Base-by-base conservation (phyloP, 2,113 vertebrate genomes). In the Dendropsophus ebraccatus region DNA sequence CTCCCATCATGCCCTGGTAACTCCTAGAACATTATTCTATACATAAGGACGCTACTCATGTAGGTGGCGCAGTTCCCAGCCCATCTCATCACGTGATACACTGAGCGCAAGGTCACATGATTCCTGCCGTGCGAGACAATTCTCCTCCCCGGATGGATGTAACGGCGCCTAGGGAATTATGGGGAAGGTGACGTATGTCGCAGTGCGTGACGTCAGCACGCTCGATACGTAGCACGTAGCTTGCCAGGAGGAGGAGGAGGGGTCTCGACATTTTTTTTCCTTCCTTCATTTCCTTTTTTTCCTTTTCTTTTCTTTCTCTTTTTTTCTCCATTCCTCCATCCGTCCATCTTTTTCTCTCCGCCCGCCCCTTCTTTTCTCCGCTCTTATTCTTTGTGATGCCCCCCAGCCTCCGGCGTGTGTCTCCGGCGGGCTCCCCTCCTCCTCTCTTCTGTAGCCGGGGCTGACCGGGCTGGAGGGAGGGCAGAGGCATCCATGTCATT, bases 381-480 rank as follows among this genome's bases (percentile, higher is more conserved):
- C 76, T 85, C 30, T 52, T 78, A 12, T 65, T 69, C 47, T 52
- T 54, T 85, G 72, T 77, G 62, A 85, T 85, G 84, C 77, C 84
- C 77, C 50, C 62, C 75, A 86, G 84, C 76, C 84, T 80, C 62
- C 84, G 41, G 60, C 60, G 41, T 47, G 67, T 75, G 70, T 60
- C 82, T 84, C 72, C 83, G 52, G 72, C 74, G 45, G 45, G 41
- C 58, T 80, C 62, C 84, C 62, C 75, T 77, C 62, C 82, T 84
- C 83, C 76, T 86, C 49, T 67, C 76, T 86, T 65, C 30, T 50
- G 16, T 50, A 81, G 77, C 84, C 84, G 76, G 84, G 76, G 75
- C 84, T 86, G 62, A 86, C 75, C 76, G 83, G 83, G 65, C 84
- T 86, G 84, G 84, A 86, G 84, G 76, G 84, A 86, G 84, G 84